Conservation (phyloP, 2,797 vertebrate genomes). For the Bovichtus variegatus region DNA sequence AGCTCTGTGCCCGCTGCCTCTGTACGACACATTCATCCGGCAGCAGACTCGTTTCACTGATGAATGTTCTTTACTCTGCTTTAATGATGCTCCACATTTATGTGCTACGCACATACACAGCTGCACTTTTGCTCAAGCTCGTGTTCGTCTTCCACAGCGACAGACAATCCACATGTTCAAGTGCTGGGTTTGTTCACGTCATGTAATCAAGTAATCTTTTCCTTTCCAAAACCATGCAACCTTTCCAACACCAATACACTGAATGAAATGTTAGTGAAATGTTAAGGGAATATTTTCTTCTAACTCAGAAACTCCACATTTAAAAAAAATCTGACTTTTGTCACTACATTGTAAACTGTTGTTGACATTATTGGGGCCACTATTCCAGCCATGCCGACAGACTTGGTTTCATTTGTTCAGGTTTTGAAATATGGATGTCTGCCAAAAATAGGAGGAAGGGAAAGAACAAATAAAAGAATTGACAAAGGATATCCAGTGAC, state of each 20-base stretch:
- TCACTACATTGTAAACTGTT: neutral
- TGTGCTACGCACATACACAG: conserved; percentile 52
- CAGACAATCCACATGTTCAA: neutral
- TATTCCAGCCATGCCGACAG: neutral
- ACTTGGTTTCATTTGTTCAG: neutral
- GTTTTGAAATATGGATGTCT: neutral
- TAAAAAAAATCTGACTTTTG: no score
- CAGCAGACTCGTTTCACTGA: conserved; percentile 2
- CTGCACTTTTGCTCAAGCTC: conserved; percentile 3
- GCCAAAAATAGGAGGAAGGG: no score
- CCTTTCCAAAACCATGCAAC: neutral
- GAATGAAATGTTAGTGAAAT: no score
- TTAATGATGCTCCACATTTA: conserved; percentile 22
- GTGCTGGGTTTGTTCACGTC: neutral
- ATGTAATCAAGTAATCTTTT: neutral
- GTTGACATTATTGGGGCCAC: neutral
- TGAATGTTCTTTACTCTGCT: conserved; percentile 4
- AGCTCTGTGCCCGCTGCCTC: neutral
- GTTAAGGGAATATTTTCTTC: neutral
- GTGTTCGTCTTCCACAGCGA: neutral
- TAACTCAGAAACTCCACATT: neutral
- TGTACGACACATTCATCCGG: neutral
- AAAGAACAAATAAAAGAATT: no score
- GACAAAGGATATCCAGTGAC: no score
- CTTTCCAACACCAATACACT: neutral